Percentiles rank a stretch among this genome's conserved stretches.
Conservation (phyloP, 1,140 invertebrate genomes). For the Drosophila tristis region DNA sequence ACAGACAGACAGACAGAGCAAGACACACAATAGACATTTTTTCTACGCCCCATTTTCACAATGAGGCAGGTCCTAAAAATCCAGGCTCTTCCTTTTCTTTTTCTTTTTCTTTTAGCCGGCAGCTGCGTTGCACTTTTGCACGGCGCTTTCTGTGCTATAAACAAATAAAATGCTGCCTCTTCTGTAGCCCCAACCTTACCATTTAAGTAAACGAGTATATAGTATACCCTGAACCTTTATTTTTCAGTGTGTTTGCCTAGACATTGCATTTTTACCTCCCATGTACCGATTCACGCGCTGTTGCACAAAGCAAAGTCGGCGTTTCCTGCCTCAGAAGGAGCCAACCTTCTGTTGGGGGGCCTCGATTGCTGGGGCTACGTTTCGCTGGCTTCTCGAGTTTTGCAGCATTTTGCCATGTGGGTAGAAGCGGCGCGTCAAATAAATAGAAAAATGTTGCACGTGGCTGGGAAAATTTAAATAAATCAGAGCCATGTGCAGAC, state of each 20-base stretch:
- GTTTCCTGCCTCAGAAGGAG: slow-evolving; percentile 29
- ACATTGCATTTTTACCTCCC: slow-evolving; percentile 67
- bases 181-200: not conserved
- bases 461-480: slow-evolving; percentile 54
- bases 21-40: slow-evolving; percentile 40
- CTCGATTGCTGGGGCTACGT: slow-evolving; percentile 57
- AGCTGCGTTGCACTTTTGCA: slow-evolving; percentile 71
- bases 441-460: slow-evolving; percentile 68
- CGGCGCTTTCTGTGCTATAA: slow-evolving; percentile 62
- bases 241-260: slow-evolving; percentile 54
- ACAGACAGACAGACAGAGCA: not conserved
- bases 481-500: slow-evolving; percentile 6
- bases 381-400: slow-evolving; percentile 47
- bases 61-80: slow-evolving; percentile 27
- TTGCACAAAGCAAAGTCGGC: slow-evolving; percentile 80
- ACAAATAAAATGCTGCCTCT: slow-evolving; percentile 67
- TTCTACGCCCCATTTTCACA: slow-evolving; percentile 60
- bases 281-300: slow-evolving; percentile 67
- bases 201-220: slow-evolving; percentile 6
- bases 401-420: not conserved
- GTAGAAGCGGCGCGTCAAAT: slow-evolving; percentile 42
- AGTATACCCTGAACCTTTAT: slow-evolving; percentile 12
- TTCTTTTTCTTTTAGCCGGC: slow-evolving; percentile 47
- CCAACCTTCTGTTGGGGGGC: slow-evolving; percentile 33
- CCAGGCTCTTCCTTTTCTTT: slow-evolving; percentile 14